Percentiles rank a stretch among this genome's conserved stretches.
Conservation (phyloP, 2,113 vertebrate species). For the Xiphias gladius region DNA sequence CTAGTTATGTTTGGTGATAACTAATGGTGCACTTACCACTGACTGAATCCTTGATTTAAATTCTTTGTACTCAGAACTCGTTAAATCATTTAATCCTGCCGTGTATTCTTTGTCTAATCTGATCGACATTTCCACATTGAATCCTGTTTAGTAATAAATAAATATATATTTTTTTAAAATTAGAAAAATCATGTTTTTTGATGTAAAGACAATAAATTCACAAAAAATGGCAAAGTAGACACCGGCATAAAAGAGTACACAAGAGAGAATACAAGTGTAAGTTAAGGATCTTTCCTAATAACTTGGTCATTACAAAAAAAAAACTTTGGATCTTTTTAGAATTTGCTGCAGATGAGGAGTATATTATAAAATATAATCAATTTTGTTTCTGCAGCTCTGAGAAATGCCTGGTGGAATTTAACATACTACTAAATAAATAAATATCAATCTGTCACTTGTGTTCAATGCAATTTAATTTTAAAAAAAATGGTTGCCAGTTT, state of each 20-base stretch:
- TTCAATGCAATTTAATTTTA: not conserved
- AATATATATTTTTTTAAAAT: too few relatives aligned
- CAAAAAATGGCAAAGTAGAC: too few relatives aligned
- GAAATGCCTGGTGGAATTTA: not conserved
- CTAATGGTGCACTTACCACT: slow-evolving; percentile 60
- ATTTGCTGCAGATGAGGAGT: not conserved
- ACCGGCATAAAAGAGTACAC: too few relatives aligned
- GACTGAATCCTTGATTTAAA: not conserved
- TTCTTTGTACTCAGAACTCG: not conserved
- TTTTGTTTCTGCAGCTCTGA: too few relatives aligned
- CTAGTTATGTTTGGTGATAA: not conserved
- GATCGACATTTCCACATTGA: slow-evolving; percentile 39
- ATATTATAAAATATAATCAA: too few relatives aligned
- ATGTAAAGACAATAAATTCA: too few relatives aligned
- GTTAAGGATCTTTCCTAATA: not conserved
- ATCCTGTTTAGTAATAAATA: slow-evolving; percentile 37
- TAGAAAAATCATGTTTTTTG: too few relatives aligned
- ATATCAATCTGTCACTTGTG: not conserved
- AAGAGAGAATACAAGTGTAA: too few relatives aligned
- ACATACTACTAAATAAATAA: not conserved
- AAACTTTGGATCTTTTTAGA: not conserved
- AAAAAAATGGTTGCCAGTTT: not conserved
- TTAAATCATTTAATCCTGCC: not conserved
- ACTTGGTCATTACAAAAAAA: not conserved
- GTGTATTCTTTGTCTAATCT: slow-evolving; percentile 15